Evolutionary conservation across 2,113 vertebrate species (phyloP).

Genomic region (Picathartes gymnocephalus): DNA sequence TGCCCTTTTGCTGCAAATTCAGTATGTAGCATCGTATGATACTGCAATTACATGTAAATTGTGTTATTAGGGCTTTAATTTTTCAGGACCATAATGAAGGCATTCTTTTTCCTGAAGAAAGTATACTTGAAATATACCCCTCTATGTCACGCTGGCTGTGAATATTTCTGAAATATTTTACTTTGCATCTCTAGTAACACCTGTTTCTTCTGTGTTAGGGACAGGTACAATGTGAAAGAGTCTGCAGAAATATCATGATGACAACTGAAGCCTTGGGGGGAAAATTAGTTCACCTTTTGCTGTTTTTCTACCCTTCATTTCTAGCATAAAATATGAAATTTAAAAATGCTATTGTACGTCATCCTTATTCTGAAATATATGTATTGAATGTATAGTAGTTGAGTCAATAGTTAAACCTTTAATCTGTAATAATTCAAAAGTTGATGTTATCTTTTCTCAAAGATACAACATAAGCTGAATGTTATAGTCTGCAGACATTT

Average conservation of each 20-base stretch:
- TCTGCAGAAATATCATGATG: background rate
- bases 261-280: background rate
- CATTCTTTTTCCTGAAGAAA: background rate
- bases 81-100: background rate
- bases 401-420: background rate
- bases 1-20: background rate
- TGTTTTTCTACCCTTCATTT: background rate
- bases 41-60: background rate
- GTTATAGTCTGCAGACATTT: background rate
- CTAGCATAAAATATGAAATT: background rate
- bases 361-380: background rate
- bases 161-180: background rate
- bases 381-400: background rate
- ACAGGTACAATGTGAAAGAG: background rate
- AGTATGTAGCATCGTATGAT: background rate
- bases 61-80: background rate
- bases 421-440: background rate
- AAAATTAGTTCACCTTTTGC: background rate
- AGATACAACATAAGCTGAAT: background rate
- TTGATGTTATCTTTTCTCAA: background rate
- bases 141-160: background rate
- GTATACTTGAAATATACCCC: background rate
- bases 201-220: background rate
- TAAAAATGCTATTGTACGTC: background rate
- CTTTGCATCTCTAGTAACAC: background rate